Evolutionary conservation across 2,888 invertebrate genomes (phyloP).

Genomic region (Ophion ellenae): DNA sequence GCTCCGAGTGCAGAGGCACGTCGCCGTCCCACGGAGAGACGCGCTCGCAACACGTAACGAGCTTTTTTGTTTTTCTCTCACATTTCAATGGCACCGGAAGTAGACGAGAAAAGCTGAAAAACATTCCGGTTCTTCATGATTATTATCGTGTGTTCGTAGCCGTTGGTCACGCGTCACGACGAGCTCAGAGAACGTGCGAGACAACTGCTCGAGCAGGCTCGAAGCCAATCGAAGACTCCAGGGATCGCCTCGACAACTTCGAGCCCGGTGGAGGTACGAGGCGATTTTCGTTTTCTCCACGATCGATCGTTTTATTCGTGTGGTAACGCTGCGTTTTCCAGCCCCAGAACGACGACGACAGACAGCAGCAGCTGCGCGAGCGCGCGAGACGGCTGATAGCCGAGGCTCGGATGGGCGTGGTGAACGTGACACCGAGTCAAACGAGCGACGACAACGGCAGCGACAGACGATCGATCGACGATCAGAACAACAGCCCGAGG

Average conservation of each 20-base stretch:
- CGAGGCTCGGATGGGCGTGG: constrained; percentile 89
- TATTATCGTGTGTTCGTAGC: constrained; percentile 82
- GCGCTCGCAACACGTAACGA: constrained; percentile 80
- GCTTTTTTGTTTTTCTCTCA: constrained; percentile 22
- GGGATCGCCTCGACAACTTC: constrained; percentile 84
- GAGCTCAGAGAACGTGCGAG: constrained; percentile 94
- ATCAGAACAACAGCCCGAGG: constrained; percentile 82
- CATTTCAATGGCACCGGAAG: neutral
- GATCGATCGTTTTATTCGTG: constrained; percentile 28
- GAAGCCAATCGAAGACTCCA: constrained; percentile 83
- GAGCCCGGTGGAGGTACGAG: constrained; percentile 85
- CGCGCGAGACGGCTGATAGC: constrained; percentile 95
- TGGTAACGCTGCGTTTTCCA: constrained; percentile 53
- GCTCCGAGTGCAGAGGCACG: constrained; percentile 79
- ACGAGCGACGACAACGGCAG: constrained; percentile 80
- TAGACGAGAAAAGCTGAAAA: neutral
- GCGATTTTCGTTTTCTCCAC: constrained; percentile 50
- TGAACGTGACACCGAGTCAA: constrained; percentile 82
- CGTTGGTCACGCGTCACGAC: constrained; percentile 91
- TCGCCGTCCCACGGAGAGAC: constrained; percentile 79
- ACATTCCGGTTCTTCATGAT: neutral
- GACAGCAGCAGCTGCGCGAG: constrained; percentile 93
- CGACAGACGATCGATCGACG: constrained; percentile 81
- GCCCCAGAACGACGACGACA: constrained; percentile 91
- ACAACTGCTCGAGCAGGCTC: constrained; percentile 92